Conservation (phyloP, 30 jellyfish, hydroid and myxozoan species). For the Chrysaora quinquecirrha region DNA sequence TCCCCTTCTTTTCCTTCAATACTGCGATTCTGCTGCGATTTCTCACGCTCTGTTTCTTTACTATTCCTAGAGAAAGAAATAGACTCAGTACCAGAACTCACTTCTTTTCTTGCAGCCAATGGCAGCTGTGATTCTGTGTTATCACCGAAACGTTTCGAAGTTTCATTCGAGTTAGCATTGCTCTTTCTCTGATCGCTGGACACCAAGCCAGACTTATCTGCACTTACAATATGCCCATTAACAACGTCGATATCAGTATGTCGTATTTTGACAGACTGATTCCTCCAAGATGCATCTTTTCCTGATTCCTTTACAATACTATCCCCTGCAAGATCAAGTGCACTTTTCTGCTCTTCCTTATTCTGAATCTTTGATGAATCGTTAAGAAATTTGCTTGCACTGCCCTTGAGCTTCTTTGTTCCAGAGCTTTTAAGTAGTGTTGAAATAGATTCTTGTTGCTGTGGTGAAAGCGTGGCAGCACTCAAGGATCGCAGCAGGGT, state of each 20-base stretch:
- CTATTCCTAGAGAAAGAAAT: too few relatives aligned
- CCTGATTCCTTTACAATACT: not conserved
- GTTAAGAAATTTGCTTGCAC: not conserved
- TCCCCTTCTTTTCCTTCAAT: too few relatives aligned
- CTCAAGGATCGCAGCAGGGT: slow-evolving; percentile 50
- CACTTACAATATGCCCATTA: not conserved
- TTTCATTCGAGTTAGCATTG: too few relatives aligned
- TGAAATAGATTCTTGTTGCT: slow-evolving; percentile 65
- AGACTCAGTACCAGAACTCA: too few relatives aligned
- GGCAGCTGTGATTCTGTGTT: too few relatives aligned
- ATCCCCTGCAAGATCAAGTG: too few relatives aligned
- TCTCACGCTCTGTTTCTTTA: too few relatives aligned
- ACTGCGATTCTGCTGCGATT: too few relatives aligned
- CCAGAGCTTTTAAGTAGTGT: slow-evolving; percentile 15
- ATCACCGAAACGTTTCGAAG: too few relatives aligned
- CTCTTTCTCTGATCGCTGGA: too few relatives aligned
- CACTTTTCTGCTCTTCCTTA: not conserved
- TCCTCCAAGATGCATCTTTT: not conserved
- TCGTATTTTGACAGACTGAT: not conserved
- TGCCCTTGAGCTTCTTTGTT: not conserved
- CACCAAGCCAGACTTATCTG: too few relatives aligned
- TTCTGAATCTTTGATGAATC: not conserved
- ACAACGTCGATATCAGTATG: not conserved
- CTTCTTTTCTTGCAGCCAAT: too few relatives aligned
- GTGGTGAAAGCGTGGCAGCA: slow-evolving; percentile 46